Conservation (phyloP, 2,113 vertebrate genomes). For the Arothron firmamentum region DNA sequence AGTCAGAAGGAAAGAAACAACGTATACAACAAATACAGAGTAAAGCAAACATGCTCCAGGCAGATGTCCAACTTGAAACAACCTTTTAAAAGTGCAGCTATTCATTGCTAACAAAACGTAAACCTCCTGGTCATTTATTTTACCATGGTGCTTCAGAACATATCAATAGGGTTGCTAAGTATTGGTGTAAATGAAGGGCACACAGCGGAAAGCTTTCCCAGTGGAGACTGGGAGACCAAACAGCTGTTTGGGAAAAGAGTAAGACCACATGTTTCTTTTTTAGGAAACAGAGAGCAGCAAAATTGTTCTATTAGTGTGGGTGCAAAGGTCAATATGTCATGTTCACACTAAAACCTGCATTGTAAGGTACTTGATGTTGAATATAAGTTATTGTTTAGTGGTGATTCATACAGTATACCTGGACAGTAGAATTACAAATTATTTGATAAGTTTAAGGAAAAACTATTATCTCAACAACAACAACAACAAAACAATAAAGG, state of each 20-base stretch:
- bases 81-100: constrained; percentile 9
- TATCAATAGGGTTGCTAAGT: too few relatives aligned
- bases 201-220: too few relatives aligned
- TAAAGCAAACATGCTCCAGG: constrained; percentile 20
- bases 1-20: not conserved
- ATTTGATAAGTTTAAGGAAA: too few relatives aligned
- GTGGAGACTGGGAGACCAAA: not conserved
- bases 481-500: too few relatives aligned
- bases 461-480: too few relatives aligned
- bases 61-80: constrained; percentile 7
- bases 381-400: not conserved
- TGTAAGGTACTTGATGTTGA: not conserved
- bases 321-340: constrained; percentile 48
- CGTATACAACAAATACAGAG: not conserved
- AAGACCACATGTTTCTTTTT: not conserved
- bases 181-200: too few relatives aligned
- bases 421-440: not conserved
- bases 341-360: not conserved
- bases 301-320: constrained; percentile 13
- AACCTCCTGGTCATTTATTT: too few relatives aligned
- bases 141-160: too few relatives aligned
- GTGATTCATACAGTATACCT: too few relatives aligned
- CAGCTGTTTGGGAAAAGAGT: not conserved
- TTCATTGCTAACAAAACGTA: not conserved
- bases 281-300: not conserved